These are phyloP conservation scores for Calcarius lapponicus DNA, from an alignment of 2,797 vertebrate genomes.

Conservation along the genomic window DNA sequence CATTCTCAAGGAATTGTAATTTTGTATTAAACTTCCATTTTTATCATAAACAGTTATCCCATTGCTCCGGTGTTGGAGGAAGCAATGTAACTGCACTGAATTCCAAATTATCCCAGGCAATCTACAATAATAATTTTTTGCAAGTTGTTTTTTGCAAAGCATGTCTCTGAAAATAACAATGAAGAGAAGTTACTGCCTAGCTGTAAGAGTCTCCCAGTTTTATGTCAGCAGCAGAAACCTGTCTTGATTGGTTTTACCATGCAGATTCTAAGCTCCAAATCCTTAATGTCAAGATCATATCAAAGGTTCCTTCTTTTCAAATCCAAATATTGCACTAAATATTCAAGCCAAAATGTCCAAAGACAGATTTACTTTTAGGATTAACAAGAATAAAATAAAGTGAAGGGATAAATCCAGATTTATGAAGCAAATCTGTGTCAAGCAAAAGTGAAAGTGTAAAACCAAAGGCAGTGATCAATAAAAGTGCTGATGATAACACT, in stretches of 20 bases:
- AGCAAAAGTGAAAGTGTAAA: not conserved
- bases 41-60: not conserved
- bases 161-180: not conserved
- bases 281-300: conserved; percentile 65
- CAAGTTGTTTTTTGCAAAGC: not conserved
- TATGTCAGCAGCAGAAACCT: conserved; percentile 39
- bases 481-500: not conserved
- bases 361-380: conserved; percentile 57
- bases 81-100: not conserved
- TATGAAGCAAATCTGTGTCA: conserved; percentile 19
- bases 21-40: not conserved
- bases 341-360: conserved; percentile 47
- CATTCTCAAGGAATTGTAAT: not conserved
- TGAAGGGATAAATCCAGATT: conserved; percentile 10
- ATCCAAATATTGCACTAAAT: conserved; percentile 62
- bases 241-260: conserved; percentile 31
- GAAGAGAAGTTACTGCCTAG: not conserved
- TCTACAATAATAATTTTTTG: not conserved
- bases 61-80: not conserved
- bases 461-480: not conserved
- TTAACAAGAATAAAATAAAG: conserved; percentile 55
- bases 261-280: conserved; percentile 65
- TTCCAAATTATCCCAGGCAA: not conserved
- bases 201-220: not conserved
- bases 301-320: conserved; percentile 49